Evolutionary conservation across 1,140 invertebrate species (phyloP).

Genomic region (Bombus breviceps): DNA sequence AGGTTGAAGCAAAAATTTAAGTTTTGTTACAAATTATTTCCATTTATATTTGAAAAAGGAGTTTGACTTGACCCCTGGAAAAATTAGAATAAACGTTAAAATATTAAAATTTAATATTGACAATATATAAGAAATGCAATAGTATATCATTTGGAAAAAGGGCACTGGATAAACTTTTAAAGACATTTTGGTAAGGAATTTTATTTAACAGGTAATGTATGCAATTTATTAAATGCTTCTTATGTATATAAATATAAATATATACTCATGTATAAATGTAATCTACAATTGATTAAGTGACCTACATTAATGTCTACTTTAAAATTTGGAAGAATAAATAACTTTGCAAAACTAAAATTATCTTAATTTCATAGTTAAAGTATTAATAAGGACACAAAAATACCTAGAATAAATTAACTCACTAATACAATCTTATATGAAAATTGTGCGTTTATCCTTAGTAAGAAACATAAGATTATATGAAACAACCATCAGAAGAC

Average conservation of each 20-base stretch:
- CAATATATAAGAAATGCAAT: conserved; percentile 65
- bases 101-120: conserved; percentile 69
- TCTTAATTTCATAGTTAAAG: conserved; percentile 42
- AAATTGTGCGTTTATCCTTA: conserved; percentile 52
- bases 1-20: conserved; percentile 61
- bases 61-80: conserved; percentile 78
- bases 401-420: conserved; percentile 68
- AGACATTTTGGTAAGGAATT: conserved; percentile 57
- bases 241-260: conserved; percentile 60
- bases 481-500: conserved; percentile 63
- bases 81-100: conserved; percentile 78
- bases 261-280: conserved; percentile 57
- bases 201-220: conserved; percentile 57
- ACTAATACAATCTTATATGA: conserved; percentile 50
- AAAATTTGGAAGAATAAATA: conserved; percentile 60
- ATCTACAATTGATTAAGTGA: conserved; percentile 54
- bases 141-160: conserved; percentile 67
- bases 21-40: conserved; percentile 55
- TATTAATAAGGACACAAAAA: conserved; percentile 43
- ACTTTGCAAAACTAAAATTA: conserved; percentile 42
- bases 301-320: conserved; percentile 53
- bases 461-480: conserved; percentile 60
- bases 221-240: conserved; percentile 59
- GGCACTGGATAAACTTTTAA: conserved; percentile 65
- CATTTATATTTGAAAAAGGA: conserved; percentile 65